Base-by-base conservation (phyloP, 2,113 vertebrate genomes). In the Cricetomys ansorgei region DNA sequence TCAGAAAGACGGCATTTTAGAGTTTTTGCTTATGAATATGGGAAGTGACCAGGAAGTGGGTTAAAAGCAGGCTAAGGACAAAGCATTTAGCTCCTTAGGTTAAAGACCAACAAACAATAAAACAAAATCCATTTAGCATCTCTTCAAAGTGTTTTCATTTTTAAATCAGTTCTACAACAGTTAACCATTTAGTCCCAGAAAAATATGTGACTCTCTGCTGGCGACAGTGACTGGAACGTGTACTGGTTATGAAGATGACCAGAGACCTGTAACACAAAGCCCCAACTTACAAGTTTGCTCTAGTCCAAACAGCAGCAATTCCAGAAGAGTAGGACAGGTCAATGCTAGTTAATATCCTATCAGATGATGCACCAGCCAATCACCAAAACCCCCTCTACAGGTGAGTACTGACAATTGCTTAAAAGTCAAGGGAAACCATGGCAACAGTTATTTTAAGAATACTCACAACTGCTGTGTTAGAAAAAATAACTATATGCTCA, bases 21-120 rank as follows among this genome's bases (percentile, higher is more conserved):
- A 80, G 79, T 45, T 77, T 43, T 69, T 57, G 65, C 10, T 64
- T 43, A 50, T 17, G 19, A 88, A 92, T 21, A 55, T 21, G 48
- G 87, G 48, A 89, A n/a, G n/a, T n/a, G n/a, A n/a, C n/a, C n/a
- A n/a, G n/a, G n/a, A n/a, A 88, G 34, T 0, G 55, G 88, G 83
- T 62, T 45, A 29, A 45, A 73, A 62, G 64, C 50, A 50, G 84
- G 19, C 34, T 0, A 27, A 37, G 40, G 45, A 31, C n/a, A 95
- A 55, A 92, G 62, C 37, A 88, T 12, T 73, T 48, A 50, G 25
- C 69, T 59, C 29, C 31, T 29, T 3, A 53, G 34, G 21, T 73
- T 91, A 93, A 88, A 94, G 75, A 64, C 16, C n/a, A 96, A 80
- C 40, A 67, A 79, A 25, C 15, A 77, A 34, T 27, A 77, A 83